A percentile compares a stretch with the other conserved stretches of the same genome.
Conservation (phyloP, 2,888 invertebrate species). For the Cheilosia pagana region DNA sequence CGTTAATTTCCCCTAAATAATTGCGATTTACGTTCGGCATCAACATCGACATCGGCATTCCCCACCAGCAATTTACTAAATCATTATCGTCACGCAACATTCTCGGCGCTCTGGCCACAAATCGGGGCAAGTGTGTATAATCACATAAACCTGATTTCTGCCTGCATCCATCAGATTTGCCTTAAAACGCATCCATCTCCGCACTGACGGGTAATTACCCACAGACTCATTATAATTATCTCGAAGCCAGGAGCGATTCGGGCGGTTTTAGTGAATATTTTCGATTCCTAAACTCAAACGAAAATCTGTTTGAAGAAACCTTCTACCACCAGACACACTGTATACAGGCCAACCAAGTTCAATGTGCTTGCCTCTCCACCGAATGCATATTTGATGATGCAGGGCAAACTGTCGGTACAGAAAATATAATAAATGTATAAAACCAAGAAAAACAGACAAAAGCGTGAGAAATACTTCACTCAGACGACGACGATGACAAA, state of each 20-base stretch:
- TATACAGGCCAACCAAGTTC: slow-evolving; percentile 12
- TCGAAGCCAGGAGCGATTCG: slow-evolving; percentile 2
- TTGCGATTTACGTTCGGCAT: slow-evolving; percentile 9
- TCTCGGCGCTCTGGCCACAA: not conserved
- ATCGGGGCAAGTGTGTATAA: not conserved
- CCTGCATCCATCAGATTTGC: not conserved
- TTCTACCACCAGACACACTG: not conserved
- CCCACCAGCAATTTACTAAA: slow-evolving; percentile 7
- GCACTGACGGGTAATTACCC: slow-evolving; percentile 19
- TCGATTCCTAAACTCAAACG: not conserved
- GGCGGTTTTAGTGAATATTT: not conserved
- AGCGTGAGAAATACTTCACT: slow-evolving; percentile 9
- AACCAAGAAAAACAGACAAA: not conserved
- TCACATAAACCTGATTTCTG: slow-evolving; percentile 5
- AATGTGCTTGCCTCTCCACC: slow-evolving; percentile 24
- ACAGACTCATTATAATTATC: slow-evolving; percentile 15
- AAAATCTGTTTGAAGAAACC: not conserved
- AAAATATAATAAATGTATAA: not conserved
- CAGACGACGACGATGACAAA: no score
- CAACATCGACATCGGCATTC: not conserved
- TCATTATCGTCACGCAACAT: slow-evolving; percentile 33
- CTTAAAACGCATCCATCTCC: not conserved
- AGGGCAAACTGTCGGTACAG: not conserved
- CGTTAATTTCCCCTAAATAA: slow-evolving; percentile 2
- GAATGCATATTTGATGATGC: slow-evolving; percentile 40